Evolutionary conservation across 2,888 invertebrate genomes (phyloP).

Genomic region (Lithodes maja): DNA sequence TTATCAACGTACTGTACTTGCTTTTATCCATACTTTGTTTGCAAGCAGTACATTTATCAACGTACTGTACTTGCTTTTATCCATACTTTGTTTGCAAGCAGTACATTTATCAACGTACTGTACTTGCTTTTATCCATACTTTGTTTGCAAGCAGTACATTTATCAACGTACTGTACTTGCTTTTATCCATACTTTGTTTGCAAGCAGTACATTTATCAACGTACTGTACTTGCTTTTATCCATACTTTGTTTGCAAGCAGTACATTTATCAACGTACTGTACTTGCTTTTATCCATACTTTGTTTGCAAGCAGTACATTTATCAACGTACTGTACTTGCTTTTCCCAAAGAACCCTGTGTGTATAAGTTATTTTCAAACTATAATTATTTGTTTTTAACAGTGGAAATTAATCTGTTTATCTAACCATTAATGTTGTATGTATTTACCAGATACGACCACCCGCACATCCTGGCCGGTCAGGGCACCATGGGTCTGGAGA

Average conservation of each 20-base stretch:
- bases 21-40: too few relatives aligned
- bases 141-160: too few relatives aligned
- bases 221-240: background rate
- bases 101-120: too few relatives aligned
- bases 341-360: background rate
- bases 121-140: background rate
- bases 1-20: background rate
- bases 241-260: too few relatives aligned
- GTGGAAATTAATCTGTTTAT: background rate
- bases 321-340: background rate
- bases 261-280: too few relatives aligned
- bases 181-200: too few relatives aligned
- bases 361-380: background rate
- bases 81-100: too few relatives aligned
- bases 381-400: background rate
- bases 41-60: too few relatives aligned
- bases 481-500: conserved; percentile 95
- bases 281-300: background rate
- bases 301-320: too few relatives aligned
- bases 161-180: background rate
- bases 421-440: background rate
- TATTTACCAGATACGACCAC: conserved; percentile 89
- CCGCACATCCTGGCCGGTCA: conserved; percentile 96
- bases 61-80: background rate
- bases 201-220: too few relatives aligned